Evolutionary conservation across 1,140 invertebrate genomes (phyloP), one percentile per base, ranked within the genome.

Genomic region (Apis florea): DNA sequence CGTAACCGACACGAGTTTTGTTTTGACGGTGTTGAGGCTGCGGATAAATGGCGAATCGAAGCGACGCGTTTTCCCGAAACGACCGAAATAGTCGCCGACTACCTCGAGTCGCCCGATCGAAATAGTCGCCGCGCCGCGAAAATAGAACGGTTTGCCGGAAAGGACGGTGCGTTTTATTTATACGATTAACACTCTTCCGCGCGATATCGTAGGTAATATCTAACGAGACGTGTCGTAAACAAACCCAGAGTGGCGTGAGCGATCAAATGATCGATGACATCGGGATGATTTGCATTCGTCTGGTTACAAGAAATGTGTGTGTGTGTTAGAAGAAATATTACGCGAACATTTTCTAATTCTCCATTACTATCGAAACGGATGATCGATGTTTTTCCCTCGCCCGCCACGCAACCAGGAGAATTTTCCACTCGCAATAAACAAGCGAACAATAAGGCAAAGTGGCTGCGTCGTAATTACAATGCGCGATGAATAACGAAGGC

Each of bases 111-210:
- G 49, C 24, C 24, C 8, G 40, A 13, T 56, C 61, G 31, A 74
- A 67, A 80, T 80, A 74, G n/a, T 74, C n/a, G n/a, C 40, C 24
- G 21, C 21, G 4, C 0, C 10, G 24, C 63, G 10, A 56, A 68
- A 81, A 81, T 81, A 81, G 79, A 40, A 75, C 21, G 10, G 31
- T 40, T 53, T 31, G 79, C 67, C 61, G 71, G 74, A 81, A 67
- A 68, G 63, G 63, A 63, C 47, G 17, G 4, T 10, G 24, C 9
- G 79, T 40, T 47, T 67, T 81, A 81, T 81, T 81, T 81, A 81
- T 81, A 81, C 15, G 70, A 74, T 51, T 64, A 58, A 4, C 40
- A 9, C 54, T 56, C 21, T 63, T 51, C 49, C 63, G n/a, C 13
- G 31, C 56, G 69, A 40, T 59, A 47, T 17, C 19, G n/a, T 6